phyloP scores from a whole-genome alignment of 2,888 invertebrate species.

The Eristalis intricaria region DNA sequence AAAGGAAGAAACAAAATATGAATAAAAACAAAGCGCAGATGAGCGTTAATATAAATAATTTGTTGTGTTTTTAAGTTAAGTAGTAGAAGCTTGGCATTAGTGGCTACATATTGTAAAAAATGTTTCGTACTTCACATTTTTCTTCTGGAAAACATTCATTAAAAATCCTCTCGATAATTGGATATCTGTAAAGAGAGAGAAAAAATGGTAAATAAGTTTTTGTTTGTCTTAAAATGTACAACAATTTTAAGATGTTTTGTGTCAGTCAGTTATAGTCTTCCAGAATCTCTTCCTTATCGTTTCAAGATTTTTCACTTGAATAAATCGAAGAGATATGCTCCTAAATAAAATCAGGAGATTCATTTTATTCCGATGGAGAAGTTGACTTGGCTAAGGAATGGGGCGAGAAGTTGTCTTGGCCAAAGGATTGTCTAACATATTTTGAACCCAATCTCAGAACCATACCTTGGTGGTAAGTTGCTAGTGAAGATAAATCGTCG shows the following conservation, averaged over 20 bases:
- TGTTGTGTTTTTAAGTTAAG: constrained; percentile 18
- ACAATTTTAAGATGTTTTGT: no score
- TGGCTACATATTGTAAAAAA: constrained; percentile 78
- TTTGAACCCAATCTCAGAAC: no score
- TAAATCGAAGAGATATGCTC: no score
- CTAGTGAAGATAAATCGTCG: no score
- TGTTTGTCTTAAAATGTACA: no score
- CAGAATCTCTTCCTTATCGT: background rate
- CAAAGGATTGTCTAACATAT: no score
- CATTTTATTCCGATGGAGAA: no score
- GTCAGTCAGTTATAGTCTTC: background rate
- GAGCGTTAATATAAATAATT: constrained; percentile 65
- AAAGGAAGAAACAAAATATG: constrained; percentile 8
- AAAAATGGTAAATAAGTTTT: constrained; percentile 11
- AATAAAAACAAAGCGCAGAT: constrained; percentile 52
- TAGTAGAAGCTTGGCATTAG: constrained; percentile 37
- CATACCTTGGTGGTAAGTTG: no score
- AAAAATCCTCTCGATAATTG: constrained; percentile 80
- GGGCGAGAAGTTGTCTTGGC: no score
- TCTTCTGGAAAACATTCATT: constrained; percentile 79
- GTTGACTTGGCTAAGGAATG: no score
- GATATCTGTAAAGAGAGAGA: constrained; percentile 76
- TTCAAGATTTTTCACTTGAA: no score
- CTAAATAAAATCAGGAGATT: no score
- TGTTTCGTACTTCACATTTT: constrained; percentile 81